Evolutionary conservation across 2,113 vertebrate genomes (phyloP).

Genomic region (Anhinga rufa): DNA sequence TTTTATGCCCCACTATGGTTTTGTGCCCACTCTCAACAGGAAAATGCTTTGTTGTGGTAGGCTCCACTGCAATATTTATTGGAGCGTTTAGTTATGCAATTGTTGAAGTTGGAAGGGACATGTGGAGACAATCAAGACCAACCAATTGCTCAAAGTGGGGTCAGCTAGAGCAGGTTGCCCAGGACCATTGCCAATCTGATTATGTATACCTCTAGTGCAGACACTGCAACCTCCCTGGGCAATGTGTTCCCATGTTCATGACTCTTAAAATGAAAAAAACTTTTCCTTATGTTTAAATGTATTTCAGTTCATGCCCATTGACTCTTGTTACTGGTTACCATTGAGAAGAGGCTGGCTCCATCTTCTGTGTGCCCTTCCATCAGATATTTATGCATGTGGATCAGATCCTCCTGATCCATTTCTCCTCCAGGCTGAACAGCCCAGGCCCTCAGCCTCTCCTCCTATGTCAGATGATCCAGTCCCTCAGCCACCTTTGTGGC

Average conservation of each 20-base stretch:
- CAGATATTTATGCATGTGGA: neutral
- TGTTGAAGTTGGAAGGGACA: neutral
- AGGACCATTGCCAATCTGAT: neutral
- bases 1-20: neutral
- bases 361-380: neutral
- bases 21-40: neutral
- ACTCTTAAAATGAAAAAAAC: neutral
- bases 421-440: neutral
- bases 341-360: neutral
- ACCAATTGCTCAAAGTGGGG: neutral
- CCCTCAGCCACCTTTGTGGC: neutral
- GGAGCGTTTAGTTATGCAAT: neutral
- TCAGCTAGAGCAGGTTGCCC: neutral
- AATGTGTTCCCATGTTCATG: rapidly evolving
- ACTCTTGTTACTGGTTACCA: neutral
- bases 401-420: neutral
- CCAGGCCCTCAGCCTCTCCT: neutral
- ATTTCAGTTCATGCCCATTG: neutral
- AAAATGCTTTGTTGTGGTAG: neutral
- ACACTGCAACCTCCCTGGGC: neutral
- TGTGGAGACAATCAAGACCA: neutral
- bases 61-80: neutral
- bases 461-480: neutral
- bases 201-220: neutral
- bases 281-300: neutral